Base-by-base conservation (phyloP, 1,140 invertebrate species). In the Eupristina koningsbergeri region DNA sequence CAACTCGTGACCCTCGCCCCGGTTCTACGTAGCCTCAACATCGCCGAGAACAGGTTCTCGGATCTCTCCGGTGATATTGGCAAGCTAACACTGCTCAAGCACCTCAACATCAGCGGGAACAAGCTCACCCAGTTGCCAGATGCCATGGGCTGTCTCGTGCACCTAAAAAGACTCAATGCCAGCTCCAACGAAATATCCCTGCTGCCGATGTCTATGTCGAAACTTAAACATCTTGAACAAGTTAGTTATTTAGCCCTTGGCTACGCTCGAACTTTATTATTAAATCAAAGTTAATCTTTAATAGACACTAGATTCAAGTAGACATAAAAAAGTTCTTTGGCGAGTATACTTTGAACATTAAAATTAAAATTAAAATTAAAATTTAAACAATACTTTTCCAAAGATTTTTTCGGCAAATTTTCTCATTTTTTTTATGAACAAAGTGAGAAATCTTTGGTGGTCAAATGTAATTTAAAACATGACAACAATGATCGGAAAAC, bases 11-110 rank as follows among this genome's bases (percentile, higher is more conserved):
- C 93, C 53, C 92, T 96, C 76, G 93, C 94, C n/a, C 94, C 94
- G 80, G 93, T 95, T 88, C 90, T 99, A 58, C 94, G 98, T 85
- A 98, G 96, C 39, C 93, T 99, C 79, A 98, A 99, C 91, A 89
- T 99, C 45, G 98, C 98, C 0, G 95, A 97, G 81, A 99, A 99
- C 91, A 97, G 96, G 91, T 96, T 99, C 86, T 90, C 94, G 34
- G 88, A 88, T 19, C 90, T 99, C 41, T 96, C 98, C 0, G 92
- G 95, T 22, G 94, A 96, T 86, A 95, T 99, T 83, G 95, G 94
- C 31, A 93, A 94, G n/a, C 97, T 99, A 87, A 94, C 94, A 0
- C 91, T 94, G 39, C 90, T 99, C 39, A 98, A 98, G 90, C 96
- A 97, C 86, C 92, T 99, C 0, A 96, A 96, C 88, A 86, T 99